Percentiles rank a stretch among this genome's conserved stretches.
These are phyloP conservation scores for Alviniconcha strummeri DNA, from an alignment of 2,888 invertebrate genomes.

Conservation along the genomic window DNA sequence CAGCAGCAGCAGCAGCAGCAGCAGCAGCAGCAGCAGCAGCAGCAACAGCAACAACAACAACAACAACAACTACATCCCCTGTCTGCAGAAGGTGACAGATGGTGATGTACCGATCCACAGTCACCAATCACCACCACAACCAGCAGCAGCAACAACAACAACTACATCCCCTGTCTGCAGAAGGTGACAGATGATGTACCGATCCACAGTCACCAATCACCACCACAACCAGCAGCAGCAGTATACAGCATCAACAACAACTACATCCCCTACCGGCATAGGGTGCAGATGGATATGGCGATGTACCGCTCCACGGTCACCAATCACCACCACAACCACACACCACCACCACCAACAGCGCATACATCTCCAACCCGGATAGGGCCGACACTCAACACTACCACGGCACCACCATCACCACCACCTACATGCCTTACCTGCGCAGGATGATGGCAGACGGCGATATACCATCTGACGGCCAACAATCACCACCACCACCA, in stretches of 20 bases:
- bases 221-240: neutral
- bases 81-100: conserved; percentile 54
- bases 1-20: too few relatives aligned
- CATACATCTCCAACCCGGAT: too few relatives aligned
- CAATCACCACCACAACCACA: conserved; percentile 34
- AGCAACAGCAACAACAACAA: too few relatives aligned
- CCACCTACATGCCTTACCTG: neutral
- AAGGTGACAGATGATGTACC: conserved; percentile 56
- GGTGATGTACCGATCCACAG: conserved; percentile 47
- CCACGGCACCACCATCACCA: too few relatives aligned
- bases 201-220: conserved; percentile 42
- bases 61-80: neutral
- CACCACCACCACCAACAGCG: neutral
- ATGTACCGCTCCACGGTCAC: conserved; percentile 70
- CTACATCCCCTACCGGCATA: neutral
- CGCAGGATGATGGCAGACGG: conserved; percentile 62
- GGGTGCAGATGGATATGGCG: conserved; percentile 65
- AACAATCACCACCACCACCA: conserved; percentile 39
- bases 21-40: too few relatives aligned
- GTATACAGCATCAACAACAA: neutral
- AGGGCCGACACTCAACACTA: too few relatives aligned
- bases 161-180: conserved; percentile 41
- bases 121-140: conserved; percentile 39
- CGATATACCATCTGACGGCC: conserved; percentile 60
- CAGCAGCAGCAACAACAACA: too few relatives aligned